A percentile compares a stretch with the other conserved stretches of the same genome.
These are phyloP conservation scores for Ctenopoma multispine DNA, from an alignment of 2,797 vertebrate species.

Conservation along the genomic window DNA sequence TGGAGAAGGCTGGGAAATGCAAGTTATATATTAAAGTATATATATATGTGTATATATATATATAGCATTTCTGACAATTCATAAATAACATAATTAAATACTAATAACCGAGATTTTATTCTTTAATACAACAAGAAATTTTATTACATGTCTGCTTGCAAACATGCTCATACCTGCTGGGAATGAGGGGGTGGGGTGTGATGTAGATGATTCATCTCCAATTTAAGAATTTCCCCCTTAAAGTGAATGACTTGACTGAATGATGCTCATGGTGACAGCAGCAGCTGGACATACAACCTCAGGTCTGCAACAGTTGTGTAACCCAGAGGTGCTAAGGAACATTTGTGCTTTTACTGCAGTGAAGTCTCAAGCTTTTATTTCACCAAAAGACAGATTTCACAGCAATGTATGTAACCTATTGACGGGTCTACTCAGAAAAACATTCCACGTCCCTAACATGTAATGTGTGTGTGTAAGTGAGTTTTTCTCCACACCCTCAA, in stretches of 20 bases:
- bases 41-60: too few relatives aligned
- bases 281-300: conserved; percentile 28
- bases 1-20: background rate
- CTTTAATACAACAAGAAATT: background rate
- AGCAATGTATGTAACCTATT: background rate
- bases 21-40: too few relatives aligned
- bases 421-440: background rate
- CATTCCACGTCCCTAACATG: background rate
- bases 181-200: background rate
- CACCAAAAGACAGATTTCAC: background rate
- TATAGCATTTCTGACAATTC: background rate
- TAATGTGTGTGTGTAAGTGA: background rate
- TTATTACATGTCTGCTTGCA: background rate
- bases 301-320: background rate
- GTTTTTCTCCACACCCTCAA: background rate
- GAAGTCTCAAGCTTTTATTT: conserved; percentile 8
- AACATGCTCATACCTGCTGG: conserved; percentile 44
- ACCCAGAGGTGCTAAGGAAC: conserved; percentile 5
- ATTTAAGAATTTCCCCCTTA: background rate
- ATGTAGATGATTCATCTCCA: background rate
- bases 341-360: too few relatives aligned
- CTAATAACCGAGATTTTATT: background rate
- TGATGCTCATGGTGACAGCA: conserved; percentile 26
- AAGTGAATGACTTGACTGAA: conserved; percentile 47
- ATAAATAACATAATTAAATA: background rate